Evolutionary conservation across 2,797 vertebrate genomes (phyloP), one percentile per base, ranked within the genome.

Genomic region (Loris lydekkerianus): DNA sequence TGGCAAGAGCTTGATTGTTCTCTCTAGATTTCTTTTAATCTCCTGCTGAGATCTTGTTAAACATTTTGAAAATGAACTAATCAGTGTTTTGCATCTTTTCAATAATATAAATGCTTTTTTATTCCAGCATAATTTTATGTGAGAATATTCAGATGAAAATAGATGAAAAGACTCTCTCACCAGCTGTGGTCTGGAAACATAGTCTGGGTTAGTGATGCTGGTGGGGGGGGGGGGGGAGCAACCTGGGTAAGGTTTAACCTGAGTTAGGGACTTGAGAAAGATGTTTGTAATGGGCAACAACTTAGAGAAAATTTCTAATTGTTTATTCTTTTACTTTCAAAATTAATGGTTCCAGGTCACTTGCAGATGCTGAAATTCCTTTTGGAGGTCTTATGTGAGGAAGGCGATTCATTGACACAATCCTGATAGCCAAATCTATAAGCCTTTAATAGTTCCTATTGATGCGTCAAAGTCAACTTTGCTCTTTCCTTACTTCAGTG

Each of bases 11-110:
- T 56, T 94, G 75, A 95, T 86, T 96, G 82, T 94, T 93, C 77
- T 96, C 92, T 46, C 20, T 63, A 76, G 49, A 95, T 61, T 88
- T 97, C 81, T 88, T 60, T 95, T 90, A 85, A 61, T 91, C 75
- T 97, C 75, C 80, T 67, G 95, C 97, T 97, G 97, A 91, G 78
- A 82, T 91, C 93, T 95, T 94, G 65, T 97, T 96, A 96, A 97
- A 97, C 92, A 76, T 93, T 96, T 96, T 70, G 72, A 97, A 91
- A 87, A 93, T 67, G 93, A 93, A 89, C 89, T 97, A 86, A 90
- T 97, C 17, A 78, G 63, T 89, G 83, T 95, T 97, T 98, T 93
- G 56, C 89, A 81, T 92, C 82, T 69, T 94, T 97, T 86, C 86
- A 89, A 84, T 91, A 97, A 94, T 88, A n/a, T 83, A 75, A 84